Percentiles rank a stretch among this genome's conserved stretches.
Conservation (phyloP, 2,797 vertebrate species). For the Adrianichthys oophorus region DNA sequence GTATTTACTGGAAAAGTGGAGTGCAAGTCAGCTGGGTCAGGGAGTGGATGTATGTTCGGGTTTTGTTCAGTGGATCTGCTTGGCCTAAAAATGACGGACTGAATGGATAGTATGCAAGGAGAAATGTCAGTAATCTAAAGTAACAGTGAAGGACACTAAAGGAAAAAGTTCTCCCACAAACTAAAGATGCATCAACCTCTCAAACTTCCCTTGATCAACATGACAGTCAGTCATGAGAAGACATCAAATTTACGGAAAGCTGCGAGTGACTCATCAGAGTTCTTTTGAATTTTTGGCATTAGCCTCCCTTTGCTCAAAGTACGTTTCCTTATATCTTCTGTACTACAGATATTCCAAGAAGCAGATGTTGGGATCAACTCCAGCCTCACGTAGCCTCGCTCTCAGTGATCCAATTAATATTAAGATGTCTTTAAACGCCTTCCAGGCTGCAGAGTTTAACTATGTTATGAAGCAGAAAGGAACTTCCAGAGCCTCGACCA, state of each 20-base stretch:
- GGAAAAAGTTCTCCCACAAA: neutral
- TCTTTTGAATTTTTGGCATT: conserved; percentile 15
- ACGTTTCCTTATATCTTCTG: conserved; percentile 52
- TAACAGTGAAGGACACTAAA: too few species aligned
- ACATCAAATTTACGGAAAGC: neutral
- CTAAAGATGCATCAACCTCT: neutral
- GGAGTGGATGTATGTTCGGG: too few species aligned
- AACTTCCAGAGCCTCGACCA: neutral
- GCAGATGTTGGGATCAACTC: conserved; percentile 58
- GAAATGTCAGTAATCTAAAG: too few species aligned
- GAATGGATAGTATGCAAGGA: too few species aligned
- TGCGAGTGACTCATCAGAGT: conserved; percentile 3
- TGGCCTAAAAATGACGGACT: too few species aligned
- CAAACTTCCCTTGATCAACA: neutral
- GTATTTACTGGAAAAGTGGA: too few species aligned
- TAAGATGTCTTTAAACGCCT: conserved; percentile 45
- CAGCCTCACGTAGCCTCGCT: conserved; percentile 37
- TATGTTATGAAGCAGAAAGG: conserved; percentile 4
- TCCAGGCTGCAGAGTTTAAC: conserved; percentile 19
- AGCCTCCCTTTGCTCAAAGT: conserved; percentile 3
- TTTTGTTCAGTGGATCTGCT: too few species aligned
- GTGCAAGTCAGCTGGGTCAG: too few species aligned
- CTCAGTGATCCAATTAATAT: conserved; percentile 44
- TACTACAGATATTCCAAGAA: conserved; percentile 49
- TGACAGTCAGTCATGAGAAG: neutral